Evolutionary conservation across 2,797 vertebrate species (phyloP).

Genomic region (Poeciliopsis paucimaculata): DNA sequence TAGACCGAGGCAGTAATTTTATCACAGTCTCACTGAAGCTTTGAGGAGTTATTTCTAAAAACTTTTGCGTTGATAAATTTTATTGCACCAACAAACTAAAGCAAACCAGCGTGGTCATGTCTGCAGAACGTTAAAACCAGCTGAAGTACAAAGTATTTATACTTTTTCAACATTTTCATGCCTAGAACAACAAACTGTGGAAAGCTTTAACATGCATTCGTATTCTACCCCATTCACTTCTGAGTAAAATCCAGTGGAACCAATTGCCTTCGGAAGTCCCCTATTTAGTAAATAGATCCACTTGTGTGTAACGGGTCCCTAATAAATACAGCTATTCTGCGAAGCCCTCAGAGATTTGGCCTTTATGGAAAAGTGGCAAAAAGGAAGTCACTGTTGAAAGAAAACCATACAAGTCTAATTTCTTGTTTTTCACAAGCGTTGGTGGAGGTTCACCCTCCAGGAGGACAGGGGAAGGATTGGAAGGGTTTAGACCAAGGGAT

Average conservation of each 20-base stretch:
- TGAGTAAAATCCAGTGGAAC: neutral
- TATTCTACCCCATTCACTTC: neutral
- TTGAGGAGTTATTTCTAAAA: slow-evolving; percentile 25
- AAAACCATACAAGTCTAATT: neutral
- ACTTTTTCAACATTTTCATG: neutral
- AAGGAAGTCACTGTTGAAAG: neutral
- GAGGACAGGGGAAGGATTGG: neutral
- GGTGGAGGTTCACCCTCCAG: neutral
- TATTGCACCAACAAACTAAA: slow-evolving; percentile 50
- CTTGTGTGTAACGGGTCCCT: neutral
- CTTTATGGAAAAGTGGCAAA: neutral
- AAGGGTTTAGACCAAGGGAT: neutral
- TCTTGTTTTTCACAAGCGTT: neutral
- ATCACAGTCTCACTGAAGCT: slow-evolving; percentile 29
- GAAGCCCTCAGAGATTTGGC: neutral
- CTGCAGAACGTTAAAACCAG: slow-evolving; percentile 16
- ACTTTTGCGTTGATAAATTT: slow-evolving; percentile 47
- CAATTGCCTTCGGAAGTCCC: neutral
- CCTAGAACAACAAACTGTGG: neutral
- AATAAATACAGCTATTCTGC: neutral
- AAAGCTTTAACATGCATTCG: neutral
- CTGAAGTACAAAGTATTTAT: neutral
- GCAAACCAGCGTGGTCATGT: neutral
- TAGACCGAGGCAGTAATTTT: slow-evolving; percentile 32
- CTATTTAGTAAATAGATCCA: neutral